Evolutionary conservation across 2,888 invertebrate genomes (phyloP).

Genomic region (Mesodorylaimus sp.): DNA sequence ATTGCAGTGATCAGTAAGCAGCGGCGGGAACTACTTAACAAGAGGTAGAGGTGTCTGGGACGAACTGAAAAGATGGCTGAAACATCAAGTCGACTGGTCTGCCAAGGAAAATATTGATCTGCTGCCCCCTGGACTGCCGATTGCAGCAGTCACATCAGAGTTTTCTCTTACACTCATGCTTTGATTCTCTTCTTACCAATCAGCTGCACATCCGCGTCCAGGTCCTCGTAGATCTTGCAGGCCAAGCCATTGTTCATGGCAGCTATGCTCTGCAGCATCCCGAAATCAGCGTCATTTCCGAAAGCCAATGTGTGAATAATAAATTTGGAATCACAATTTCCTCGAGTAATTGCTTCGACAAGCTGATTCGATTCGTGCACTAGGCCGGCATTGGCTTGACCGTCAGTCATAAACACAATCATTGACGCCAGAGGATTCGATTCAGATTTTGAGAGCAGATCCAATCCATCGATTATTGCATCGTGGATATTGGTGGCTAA

Average conservation of each 20-base stretch:
- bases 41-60: too few relatives aligned
- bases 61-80: too few relatives aligned
- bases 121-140: too few relatives aligned
- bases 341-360: too few relatives aligned
- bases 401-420: constrained; percentile 36
- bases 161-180: too few relatives aligned
- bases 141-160: too few relatives aligned
- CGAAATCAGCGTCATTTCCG: constrained; percentile 48
- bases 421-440: constrained; percentile 14
- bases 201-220: constrained; percentile 48
- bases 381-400: constrained; percentile 31
- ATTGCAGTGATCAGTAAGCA: too few relatives aligned
- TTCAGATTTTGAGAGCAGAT: constrained; percentile 32
- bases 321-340: too few relatives aligned
- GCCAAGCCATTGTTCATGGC: constrained; percentile 48
- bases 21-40: too few relatives aligned
- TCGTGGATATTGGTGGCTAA: constrained; percentile 48
- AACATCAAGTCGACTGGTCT: too few relatives aligned
- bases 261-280: constrained; percentile 47
- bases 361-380: constrained; percentile 23
- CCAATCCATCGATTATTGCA: constrained; percentile 42
- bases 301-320: constrained; percentile 51
- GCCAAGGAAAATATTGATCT: too few relatives aligned
- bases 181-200: too few relatives aligned
- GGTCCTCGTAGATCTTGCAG: constrained; percentile 51